Evolutionary conservation across 2,113 vertebrate genomes (phyloP).

Genomic region (Lutjanus erythropterus): DNA sequence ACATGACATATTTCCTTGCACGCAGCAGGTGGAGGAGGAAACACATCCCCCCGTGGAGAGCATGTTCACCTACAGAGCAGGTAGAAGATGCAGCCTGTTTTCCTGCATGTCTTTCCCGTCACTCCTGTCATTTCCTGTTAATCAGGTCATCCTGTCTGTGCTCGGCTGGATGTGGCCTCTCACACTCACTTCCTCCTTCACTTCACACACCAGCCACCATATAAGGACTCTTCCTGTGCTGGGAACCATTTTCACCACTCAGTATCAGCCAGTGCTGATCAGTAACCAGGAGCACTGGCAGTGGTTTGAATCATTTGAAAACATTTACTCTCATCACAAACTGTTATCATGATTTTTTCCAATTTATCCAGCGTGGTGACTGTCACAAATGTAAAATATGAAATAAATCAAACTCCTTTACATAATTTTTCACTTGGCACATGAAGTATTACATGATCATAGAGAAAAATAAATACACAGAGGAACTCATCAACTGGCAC

Average conservation of each 20-base stretch:
- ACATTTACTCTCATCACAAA: neutral
- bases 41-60: neutral
- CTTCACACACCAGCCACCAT: slow-evolving; percentile 30
- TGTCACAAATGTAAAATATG: neutral
- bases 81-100: slow-evolving; percentile 23
- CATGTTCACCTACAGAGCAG: slow-evolving; percentile 11
- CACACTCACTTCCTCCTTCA: slow-evolving; percentile 53
- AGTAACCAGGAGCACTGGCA: neutral
- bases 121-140: slow-evolving; percentile 69
- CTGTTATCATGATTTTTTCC: too few species aligned
- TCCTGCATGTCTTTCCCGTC: slow-evolving; percentile 44
- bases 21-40: neutral
- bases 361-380: neutral
- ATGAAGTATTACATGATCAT: too few species aligned
- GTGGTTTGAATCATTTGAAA: neutral
- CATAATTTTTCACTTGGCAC: neutral
- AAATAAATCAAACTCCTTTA: neutral
- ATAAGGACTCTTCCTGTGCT: slow-evolving; percentile 56
- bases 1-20: neutral
- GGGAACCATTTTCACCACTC: slow-evolving; percentile 36
- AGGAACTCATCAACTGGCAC: too few species aligned
- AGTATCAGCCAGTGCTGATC: slow-evolving; percentile 19
- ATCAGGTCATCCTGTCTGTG: slow-evolving; percentile 62
- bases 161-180: slow-evolving; percentile 40
- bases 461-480: too few species aligned